Percentiles rank a stretch among this genome's conserved stretches.
Conservation (phyloP, 2,113 vertebrate species). For the Aythya baeri region DNA sequence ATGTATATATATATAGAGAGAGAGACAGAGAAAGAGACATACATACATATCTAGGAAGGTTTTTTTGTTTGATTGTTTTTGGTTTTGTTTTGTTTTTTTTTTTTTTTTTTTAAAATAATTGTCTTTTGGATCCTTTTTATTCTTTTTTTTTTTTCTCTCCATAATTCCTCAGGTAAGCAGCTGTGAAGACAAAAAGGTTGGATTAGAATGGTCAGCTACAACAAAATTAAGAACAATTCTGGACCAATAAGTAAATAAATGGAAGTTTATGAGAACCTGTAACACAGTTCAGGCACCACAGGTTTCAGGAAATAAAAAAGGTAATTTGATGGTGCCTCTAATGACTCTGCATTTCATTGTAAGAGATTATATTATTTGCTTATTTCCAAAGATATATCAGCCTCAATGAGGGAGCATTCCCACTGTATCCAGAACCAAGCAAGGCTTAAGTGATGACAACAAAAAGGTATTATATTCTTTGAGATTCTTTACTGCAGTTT, state of each 20-base stretch:
- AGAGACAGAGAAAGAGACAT: no score
- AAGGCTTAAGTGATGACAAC: neutral
- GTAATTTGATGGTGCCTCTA: neutral
- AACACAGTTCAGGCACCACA: neutral
- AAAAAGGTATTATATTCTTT: neutral
- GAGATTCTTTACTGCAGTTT: neutral
- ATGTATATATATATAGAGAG: no score
- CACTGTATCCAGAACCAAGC: accelerated
- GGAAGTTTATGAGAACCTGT: neutral
- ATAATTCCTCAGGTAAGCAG: neutral
- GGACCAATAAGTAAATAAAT: no score
- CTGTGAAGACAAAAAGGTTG: neutral
- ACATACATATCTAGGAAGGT: no score
- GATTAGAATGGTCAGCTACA: neutral
- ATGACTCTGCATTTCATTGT: neutral
- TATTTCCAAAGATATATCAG: neutral
- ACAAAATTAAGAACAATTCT: neutral
- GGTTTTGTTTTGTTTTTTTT: no score
- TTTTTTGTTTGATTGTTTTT: no score
- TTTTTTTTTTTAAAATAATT: neutral
- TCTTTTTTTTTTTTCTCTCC: neutral
- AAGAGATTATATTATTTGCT: neutral
- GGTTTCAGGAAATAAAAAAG: neutral
- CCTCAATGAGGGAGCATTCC: neutral
- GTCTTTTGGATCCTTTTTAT: neutral